phyloP scores from a whole-genome alignment of 1,140 invertebrate genomes.

The Drosophila jambulina region DNA sequence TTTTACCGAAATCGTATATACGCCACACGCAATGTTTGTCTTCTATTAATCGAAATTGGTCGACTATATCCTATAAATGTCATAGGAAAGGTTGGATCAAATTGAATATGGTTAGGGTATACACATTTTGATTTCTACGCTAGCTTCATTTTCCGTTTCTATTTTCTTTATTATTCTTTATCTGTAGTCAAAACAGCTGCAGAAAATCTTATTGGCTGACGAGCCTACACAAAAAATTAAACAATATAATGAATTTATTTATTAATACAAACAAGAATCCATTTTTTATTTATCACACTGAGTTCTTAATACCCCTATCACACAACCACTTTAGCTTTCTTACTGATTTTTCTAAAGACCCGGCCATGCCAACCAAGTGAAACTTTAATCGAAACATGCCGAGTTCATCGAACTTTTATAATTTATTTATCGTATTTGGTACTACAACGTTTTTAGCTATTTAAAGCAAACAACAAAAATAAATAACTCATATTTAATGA shows the following conservation, averaged over 20 bases:
- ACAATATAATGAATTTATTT: not conserved
- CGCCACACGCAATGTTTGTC: not conserved
- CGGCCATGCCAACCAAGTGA: not conserved
- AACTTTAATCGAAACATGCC: conserved; percentile 30
- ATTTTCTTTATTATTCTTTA: too few relatives aligned
- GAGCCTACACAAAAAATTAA: not conserved
- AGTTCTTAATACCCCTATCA: not conserved
- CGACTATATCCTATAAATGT: not conserved
- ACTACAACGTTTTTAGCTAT: not conserved
- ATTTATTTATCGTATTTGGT: conserved; percentile 1
- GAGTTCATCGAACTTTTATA: conserved; percentile 9
- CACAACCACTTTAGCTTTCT: not conserved
- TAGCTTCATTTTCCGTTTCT: too few relatives aligned
- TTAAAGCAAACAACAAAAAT: not conserved
- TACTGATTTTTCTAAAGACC: conserved; percentile 5
- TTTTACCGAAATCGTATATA: not conserved
- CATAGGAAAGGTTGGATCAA: not conserved
- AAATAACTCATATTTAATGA: conserved; percentile 17
- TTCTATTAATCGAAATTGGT: not conserved
- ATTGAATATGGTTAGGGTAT: too few relatives aligned
- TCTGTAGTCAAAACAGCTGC: not conserved
- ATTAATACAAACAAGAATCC: not conserved
- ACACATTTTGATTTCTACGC: too few relatives aligned
- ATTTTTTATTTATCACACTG: not conserved
- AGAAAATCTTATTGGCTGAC: not conserved